These are phyloP conservation scores for Corythornis vintsioides DNA, from an alignment of 2,113 vertebrate species.

Conservation along the genomic window DNA sequence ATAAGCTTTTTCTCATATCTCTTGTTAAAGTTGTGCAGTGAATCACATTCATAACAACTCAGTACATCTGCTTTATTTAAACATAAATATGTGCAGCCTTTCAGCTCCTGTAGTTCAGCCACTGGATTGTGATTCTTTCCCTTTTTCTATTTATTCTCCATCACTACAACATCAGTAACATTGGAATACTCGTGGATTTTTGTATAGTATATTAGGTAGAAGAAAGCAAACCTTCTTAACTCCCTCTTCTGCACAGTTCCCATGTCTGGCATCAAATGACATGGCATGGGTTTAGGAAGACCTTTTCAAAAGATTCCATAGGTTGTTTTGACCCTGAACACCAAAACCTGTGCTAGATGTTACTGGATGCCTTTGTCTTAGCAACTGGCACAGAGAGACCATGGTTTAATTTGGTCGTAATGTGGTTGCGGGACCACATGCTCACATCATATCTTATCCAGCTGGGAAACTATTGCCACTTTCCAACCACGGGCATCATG, in stretches of 20 bases:
- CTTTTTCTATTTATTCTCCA: neutral
- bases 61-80: neutral
- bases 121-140: neutral
- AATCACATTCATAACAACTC: neutral
- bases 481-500: neutral
- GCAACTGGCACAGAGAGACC: neutral
- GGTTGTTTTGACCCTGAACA: neutral
- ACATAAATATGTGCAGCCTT: neutral
- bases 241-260: neutral
- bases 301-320: neutral
- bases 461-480: neutral
- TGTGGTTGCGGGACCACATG: neutral
- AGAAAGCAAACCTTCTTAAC: neutral
- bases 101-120: neutral
- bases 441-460: neutral
- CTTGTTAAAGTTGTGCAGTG: neutral
- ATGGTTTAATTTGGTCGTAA: neutral
- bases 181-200: neutral
- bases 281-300: neutral
- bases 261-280: neutral
- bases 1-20: neutral
- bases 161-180: neutral
- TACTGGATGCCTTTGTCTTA: neutral
- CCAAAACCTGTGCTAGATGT: neutral
- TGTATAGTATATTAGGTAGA: neutral